Evolutionary conservation across 2,797 vertebrate species (phyloP), one percentile per base, ranked within the genome.

Genomic region (Calcarius lapponicus): DNA sequence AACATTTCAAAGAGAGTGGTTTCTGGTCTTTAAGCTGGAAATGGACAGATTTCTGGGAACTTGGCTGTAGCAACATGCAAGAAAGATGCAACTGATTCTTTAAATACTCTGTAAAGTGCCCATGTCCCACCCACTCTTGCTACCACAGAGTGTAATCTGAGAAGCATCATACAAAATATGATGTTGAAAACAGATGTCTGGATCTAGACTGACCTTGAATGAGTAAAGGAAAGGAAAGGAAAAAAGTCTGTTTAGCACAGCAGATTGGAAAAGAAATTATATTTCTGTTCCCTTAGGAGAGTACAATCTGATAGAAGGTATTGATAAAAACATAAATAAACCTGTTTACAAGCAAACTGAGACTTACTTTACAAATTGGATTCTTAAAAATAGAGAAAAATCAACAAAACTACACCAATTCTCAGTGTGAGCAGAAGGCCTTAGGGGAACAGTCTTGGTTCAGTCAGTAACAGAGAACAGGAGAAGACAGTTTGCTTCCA

Each of bases 171-270:
- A 60, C 11, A 87, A 84, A 86, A 42, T 17, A 38, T 8, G 22
- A 80, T 74, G 64, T 62, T 73, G 58, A 62, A 89, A 95, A 85
- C 74, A 95, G 80, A 91, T 53, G 48, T 86, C 62, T 95, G 85
- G 64, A 72, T 75, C 48, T 83, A 93, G 89, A 80, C 50, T 62
- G 75, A 72, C 61, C 56, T 83, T 93, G 65, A 93, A 53, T 10
- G 32, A 91, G 21, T 10, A 36, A 12, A 38, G 38, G 12, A 92
- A 86, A 91, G 42, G 17, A 87, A 66, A 88, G 64, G 57, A 7
- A 80, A 72, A 72, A 88, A 53, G 3, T 32, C 32, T 29, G 21
- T 42, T 88, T 87, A 67, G 47, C 45, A 48, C 16, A 67, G 47
- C 31, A 74, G 47, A 50, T 42, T 73, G 43, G 42, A 81, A 88